Base-by-base conservation (phyloP, 2,888 invertebrate genomes). In the Lysandra bellargus region DNA sequence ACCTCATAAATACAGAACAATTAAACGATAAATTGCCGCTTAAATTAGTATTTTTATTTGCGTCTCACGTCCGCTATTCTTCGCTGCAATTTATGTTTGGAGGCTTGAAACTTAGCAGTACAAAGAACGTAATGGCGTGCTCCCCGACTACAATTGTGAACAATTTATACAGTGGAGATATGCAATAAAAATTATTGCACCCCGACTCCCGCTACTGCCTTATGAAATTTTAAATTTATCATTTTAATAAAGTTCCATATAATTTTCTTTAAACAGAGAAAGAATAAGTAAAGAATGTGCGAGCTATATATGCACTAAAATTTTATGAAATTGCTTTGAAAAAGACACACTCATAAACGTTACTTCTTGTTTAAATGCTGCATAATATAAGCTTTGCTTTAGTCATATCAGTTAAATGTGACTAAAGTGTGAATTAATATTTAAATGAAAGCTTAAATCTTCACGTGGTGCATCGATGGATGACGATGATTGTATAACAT, bases 21-120 rank as follows among this genome's bases (percentile, higher is more conserved):
- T 92, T 91, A 92, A 88, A 89, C 89, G 86, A 91, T 92, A 92
- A 92, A 91, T 91, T 88, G 87, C 85, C 86, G 85, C 87, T 89
- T 89, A 88, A 89, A 91, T 91, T 89, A 89, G 90, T 91, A 89
- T 90, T 92, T 92, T 91, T 91, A 90, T 92, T 91, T 90, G 89
- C 91, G 86, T 90, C 86, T 92, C 92, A 92, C 90, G 91, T 91
- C 84, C 87, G 87, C 87, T 86, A 85, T 87, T 87, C 88, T 80
- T 86, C 85, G 85, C 86, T 86, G 84, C 86, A 88, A 91, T 92
- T 91, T 92, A 92, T 92, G 88, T 89, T 88, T 86, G 85, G 85
- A 89, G 89, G 91, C 90, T 90, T 90, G 89, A 91, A 91, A 88
- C 88, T 87, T 88, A 91, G 90, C 91, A 91, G 89, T 88, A 90